These are phyloP conservation scores for Dryococelus australis DNA, from an alignment of 2,888 invertebrate genomes.

Conservation along the genomic window DNA sequence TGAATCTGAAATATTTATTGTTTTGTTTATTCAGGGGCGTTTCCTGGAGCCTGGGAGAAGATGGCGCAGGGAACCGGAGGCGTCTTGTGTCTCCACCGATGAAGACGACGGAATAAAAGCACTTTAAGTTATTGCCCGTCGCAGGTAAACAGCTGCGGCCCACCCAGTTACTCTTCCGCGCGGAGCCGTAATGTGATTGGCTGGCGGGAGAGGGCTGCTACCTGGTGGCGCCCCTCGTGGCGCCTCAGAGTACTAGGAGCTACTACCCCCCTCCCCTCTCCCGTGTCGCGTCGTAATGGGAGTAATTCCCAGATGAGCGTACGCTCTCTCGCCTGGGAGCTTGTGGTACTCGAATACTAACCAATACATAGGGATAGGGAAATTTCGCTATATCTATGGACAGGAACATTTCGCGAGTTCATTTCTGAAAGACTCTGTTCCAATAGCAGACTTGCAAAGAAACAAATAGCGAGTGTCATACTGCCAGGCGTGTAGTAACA, in stretches of 20 bases:
- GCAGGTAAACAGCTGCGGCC: conserved; percentile 26
- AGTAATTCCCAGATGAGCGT: too few relatives aligned
- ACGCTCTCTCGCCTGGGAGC: too few relatives aligned
- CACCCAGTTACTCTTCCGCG: not conserved
- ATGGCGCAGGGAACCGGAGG: not conserved
- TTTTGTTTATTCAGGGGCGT: not conserved
- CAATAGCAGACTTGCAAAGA: too few relatives aligned
- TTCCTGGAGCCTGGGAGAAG: not conserved
- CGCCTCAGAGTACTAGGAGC: not conserved
- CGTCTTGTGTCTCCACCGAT: not conserved
- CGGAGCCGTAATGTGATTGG: conserved; percentile 24
- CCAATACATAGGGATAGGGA: too few relatives aligned
- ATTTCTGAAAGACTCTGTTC: too few relatives aligned
- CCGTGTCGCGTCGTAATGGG: too few relatives aligned
- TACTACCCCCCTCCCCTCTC: not conserved
- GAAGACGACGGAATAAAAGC: conserved; percentile 22
- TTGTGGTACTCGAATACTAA: too few relatives aligned
- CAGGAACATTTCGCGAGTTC: too few relatives aligned
- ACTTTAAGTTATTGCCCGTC: conserved; percentile 28
- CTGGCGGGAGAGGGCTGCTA: not conserved
- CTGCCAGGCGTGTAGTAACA: too few relatives aligned
- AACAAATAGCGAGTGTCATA: too few relatives aligned
- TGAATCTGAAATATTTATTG: not conserved
- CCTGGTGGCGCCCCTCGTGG: conserved; percentile 25
- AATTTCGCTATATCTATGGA: too few relatives aligned